These are phyloP conservation scores for Callinectes sapidus DNA, from an alignment of 2,888 invertebrate species.

Conservation along the genomic window DNA sequence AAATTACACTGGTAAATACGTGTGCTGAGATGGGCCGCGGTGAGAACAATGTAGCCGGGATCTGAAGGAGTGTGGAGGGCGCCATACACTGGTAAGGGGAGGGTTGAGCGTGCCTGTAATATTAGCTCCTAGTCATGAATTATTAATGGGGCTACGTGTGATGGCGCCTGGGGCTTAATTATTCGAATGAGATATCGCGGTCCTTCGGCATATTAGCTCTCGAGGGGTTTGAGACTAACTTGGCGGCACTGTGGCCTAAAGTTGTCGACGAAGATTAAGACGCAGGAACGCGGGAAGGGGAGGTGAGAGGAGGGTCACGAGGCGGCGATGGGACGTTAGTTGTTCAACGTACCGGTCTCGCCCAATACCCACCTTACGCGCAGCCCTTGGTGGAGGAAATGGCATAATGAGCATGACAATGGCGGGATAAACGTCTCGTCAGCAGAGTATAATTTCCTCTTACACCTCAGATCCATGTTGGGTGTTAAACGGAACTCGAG, in stretches of 20 bases:
- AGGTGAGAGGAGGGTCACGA: not conserved
- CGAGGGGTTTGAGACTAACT: slow-evolving; percentile 38
- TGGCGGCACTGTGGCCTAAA: slow-evolving; percentile 32
- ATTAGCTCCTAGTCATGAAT: slow-evolving; percentile 55
- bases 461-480: not conserved
- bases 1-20: slow-evolving; percentile 28
- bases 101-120: slow-evolving; percentile 38
- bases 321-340: not conserved
- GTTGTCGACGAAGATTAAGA: slow-evolving; percentile 20
- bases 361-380: not conserved
- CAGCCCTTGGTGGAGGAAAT: not conserved
- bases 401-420: slow-evolving; percentile 12
- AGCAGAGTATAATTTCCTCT: not conserved
- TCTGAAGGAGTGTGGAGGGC: slow-evolving; percentile 30
- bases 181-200: slow-evolving; percentile 51
- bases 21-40: not conserved
- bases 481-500: not conserved
- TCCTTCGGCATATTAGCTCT: slow-evolving; percentile 46
- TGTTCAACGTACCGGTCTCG: not conserved
- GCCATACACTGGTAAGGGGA: slow-evolving; percentile 28
- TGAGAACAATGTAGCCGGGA: slow-evolving; percentile 22
- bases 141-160: slow-evolving; percentile 49
- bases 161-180: slow-evolving; percentile 44
- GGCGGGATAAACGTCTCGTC: not conserved
- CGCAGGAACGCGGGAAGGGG: not conserved